Evolutionary conservation across 2,797 vertebrate genomes (phyloP).

Genomic region (Hippopotamyrus pictus): DNA sequence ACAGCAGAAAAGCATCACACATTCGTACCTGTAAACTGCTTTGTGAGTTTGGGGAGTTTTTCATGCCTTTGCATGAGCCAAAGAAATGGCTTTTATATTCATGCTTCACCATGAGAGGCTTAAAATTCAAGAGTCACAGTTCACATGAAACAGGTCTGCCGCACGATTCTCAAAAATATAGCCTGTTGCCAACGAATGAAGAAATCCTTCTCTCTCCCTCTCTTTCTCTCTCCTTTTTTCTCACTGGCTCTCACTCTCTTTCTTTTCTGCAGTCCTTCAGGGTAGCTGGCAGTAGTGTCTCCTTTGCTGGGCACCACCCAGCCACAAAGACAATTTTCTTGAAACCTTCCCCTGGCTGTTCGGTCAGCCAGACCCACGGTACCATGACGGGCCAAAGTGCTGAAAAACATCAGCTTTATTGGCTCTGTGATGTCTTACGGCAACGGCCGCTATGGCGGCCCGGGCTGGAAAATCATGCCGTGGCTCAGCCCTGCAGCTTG

Average conservation of each 20-base stretch:
- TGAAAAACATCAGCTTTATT: conserved; percentile 17
- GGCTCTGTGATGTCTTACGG: conserved; percentile 8
- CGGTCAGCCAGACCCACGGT: not conserved
- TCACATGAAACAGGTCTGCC: not conserved
- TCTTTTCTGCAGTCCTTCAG: not conserved
- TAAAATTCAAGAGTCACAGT: not conserved
- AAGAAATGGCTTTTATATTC: not conserved
- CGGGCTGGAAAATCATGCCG: not conserved
- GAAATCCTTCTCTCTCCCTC: not conserved
- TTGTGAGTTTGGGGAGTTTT: not conserved
- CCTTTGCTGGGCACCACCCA: conserved; percentile 19
- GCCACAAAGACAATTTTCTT: conserved; percentile 17
- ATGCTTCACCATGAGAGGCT: not conserved
- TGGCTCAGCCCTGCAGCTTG: not conserved
- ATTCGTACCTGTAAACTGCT: not conserved
- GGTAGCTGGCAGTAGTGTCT: conserved; percentile 17
- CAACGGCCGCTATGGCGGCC: not conserved
- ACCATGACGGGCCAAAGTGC: conserved; percentile 9
- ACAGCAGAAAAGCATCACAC: not conserved
- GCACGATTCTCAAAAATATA: not conserved
- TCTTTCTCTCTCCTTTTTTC: not conserved
- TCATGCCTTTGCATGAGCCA: not conserved
- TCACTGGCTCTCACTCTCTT: not conserved
- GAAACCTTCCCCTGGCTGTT: conserved; percentile 18
- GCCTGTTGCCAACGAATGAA: not conserved